A percentile compares a stretch with the other conserved stretches of the same genome.
Conservation (phyloP, 1,140 invertebrate genomes). For the Drosophila auraria region DNA sequence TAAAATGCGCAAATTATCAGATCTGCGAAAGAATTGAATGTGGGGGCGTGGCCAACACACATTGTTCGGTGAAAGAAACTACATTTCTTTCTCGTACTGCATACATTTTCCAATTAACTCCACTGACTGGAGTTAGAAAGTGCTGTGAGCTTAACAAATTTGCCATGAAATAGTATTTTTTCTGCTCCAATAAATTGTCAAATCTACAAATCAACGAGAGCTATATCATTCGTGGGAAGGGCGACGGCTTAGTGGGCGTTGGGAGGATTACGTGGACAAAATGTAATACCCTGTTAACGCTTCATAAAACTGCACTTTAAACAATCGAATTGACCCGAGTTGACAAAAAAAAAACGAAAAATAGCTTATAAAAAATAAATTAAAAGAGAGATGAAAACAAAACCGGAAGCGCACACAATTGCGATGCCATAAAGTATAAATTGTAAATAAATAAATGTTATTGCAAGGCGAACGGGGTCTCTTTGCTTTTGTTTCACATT, state of each 20-base stretch:
- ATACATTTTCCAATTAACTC: constrained; percentile 71
- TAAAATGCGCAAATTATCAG: constrained; percentile 68
- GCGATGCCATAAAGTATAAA: constrained; percentile 40
- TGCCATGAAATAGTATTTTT: constrained; percentile 67
- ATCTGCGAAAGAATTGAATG: constrained; percentile 19
- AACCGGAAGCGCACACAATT: constrained; percentile 62
- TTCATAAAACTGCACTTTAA: constrained; percentile 77
- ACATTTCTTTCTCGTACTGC: constrained; percentile 27
- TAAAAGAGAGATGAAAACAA: constrained; percentile 11
- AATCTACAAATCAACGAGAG: constrained; percentile 69
- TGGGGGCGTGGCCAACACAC: background rate
- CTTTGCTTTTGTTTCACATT: constrained; percentile 31
- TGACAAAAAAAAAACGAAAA: constrained; percentile 32
- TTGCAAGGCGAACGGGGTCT: constrained; percentile 16
- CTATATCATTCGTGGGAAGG: constrained; percentile 42
- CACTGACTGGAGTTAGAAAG: constrained; percentile 28
- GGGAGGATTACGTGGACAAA: constrained; percentile 32
- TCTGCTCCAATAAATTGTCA: constrained; percentile 70
- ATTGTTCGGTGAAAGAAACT: constrained; percentile 26
- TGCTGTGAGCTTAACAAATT: constrained; percentile 55
- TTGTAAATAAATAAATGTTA: constrained; percentile 47
- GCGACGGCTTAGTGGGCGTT: constrained; percentile 4
- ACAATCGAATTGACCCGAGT: constrained; percentile 54
- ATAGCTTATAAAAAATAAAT: background rate
- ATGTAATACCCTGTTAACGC: constrained; percentile 67